phyloP scores from a whole-genome alignment of 2,888 invertebrate species.

The Buathra laborator region DNA sequence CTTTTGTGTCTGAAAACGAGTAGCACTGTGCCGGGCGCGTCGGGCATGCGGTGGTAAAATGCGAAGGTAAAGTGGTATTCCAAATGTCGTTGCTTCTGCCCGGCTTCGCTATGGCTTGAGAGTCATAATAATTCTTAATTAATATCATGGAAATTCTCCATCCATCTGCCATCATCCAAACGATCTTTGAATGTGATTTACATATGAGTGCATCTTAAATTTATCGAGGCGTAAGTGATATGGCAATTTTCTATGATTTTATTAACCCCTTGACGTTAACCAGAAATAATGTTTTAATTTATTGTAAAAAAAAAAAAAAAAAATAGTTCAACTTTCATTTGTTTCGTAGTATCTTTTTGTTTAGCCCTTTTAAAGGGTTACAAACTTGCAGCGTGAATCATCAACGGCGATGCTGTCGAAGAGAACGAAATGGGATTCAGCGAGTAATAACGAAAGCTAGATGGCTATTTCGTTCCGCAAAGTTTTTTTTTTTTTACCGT shows the following conservation, averaged over 20 bases:
- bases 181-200: slow-evolving; percentile 55
- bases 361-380: neutral
- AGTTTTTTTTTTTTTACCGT: slow-evolving; percentile 40
- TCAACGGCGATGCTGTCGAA: neutral
- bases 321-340: neutral
- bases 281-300: no score
- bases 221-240: slow-evolving; percentile 20
- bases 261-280: neutral
- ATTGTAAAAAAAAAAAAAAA: neutral
- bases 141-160: slow-evolving; percentile 68
- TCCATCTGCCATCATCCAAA: slow-evolving; percentile 61
- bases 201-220: slow-evolving; percentile 51
- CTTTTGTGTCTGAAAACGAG: slow-evolving; percentile 80
- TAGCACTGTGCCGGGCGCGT: slow-evolving; percentile 72
- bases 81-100: slow-evolving; percentile 67
- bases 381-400: neutral
- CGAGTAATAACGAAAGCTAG: slow-evolving; percentile 23
- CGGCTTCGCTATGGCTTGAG: slow-evolving; percentile 53
- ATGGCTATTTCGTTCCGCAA: slow-evolving; percentile 8
- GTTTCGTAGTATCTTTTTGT: neutral
- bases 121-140: slow-evolving; percentile 70
- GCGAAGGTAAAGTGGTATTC: slow-evolving; percentile 69
- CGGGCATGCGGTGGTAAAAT: slow-evolving; percentile 68
- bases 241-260: slow-evolving; percentile 2
- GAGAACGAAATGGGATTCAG: slow-evolving; percentile 11